phyloP scores from a whole-genome alignment of 2,113 vertebrate genomes.

The Ranitomeya imitator region DNA sequence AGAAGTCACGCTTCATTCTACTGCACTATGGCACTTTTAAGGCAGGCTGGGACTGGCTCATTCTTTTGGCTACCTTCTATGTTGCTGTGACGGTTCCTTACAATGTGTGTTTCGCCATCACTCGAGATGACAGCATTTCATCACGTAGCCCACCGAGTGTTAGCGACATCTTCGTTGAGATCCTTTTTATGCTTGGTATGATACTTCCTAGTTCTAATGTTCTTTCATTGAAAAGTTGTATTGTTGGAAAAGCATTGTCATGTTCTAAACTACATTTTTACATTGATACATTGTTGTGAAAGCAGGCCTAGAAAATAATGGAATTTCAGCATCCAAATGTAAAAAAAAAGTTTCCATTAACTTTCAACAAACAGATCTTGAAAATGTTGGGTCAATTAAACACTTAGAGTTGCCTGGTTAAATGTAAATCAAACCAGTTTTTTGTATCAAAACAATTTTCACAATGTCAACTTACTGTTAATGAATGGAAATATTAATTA shows the following conservation, averaged over 20 bases:
- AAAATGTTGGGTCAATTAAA: neutral
- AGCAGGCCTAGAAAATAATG: neutral
- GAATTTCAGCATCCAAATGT: neutral
- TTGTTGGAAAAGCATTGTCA: too few species aligned
- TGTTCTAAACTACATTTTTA: too few species aligned
- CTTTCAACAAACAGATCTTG: neutral
- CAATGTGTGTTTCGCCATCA: slow-evolving; percentile 79
- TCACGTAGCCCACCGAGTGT: slow-evolving; percentile 73
- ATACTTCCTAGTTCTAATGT: neutral
- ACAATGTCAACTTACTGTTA: neutral
- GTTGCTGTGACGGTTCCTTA: slow-evolving; percentile 83
- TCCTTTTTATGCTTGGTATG: slow-evolving; percentile 80
- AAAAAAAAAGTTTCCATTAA: neutral
- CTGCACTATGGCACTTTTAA: slow-evolving; percentile 83
- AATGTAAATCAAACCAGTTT: neutral
- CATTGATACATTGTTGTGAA: neutral
- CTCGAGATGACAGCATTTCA: slow-evolving; percentile 69
- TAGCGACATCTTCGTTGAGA: slow-evolving; percentile 82
- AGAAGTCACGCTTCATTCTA: slow-evolving; percentile 82
- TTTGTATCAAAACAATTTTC: neutral
- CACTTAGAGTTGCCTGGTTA: neutral
- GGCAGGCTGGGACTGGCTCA: slow-evolving; percentile 83
- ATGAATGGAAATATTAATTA: too few species aligned
- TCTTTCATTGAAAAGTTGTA: too few species aligned
- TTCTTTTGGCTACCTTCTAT: slow-evolving; percentile 82